Percentiles rank a stretch among this genome's conserved stretches.
phyloP scores from a whole-genome alignment of 2,888 invertebrate species.

The Eristalis tenax region DNA sequence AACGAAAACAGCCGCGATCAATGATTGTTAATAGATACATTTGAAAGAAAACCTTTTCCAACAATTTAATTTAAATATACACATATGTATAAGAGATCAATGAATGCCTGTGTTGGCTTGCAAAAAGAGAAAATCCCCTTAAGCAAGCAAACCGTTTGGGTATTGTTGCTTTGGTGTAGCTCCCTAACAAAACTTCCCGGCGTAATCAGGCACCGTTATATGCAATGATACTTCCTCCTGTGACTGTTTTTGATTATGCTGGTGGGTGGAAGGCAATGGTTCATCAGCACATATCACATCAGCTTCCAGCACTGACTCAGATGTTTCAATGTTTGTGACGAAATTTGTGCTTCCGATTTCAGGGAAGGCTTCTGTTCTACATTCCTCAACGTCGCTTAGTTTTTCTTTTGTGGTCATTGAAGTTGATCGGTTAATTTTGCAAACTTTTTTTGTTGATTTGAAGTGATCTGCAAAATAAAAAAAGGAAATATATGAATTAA shows the following conservation, averaged over 20 bases:
- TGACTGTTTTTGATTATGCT: constrained; percentile 23
- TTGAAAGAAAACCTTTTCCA: neutral
- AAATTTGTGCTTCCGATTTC: constrained; percentile 8
- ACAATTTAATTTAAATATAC: neutral
- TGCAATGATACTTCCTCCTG: constrained; percentile 46
- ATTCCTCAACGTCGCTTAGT: neutral
- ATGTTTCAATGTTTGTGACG: neutral
- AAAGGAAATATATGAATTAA: neutral
- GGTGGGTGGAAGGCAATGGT: constrained; percentile 19
- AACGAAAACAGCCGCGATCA: neutral
- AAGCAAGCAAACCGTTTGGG: constrained; percentile 25
- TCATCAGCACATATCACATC: constrained; percentile 12
- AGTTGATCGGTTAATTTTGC: constrained; percentile 31
- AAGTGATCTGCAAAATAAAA: constrained; percentile 52
- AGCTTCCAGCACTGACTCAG: neutral
- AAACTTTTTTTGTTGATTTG: constrained; percentile 33
- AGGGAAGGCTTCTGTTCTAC: neutral
- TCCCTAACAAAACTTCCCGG: neutral
- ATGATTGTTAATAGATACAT: neutral
- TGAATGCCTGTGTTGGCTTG: neutral
- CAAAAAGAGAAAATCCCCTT: neutral
- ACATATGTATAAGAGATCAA: neutral
- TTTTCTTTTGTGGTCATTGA: neutral
- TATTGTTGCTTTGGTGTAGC: constrained; percentile 12
- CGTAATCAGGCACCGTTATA: constrained; percentile 42